Conservation (phyloP, 1,140 invertebrate genomes). For the Maconellicoccus hirsutus region DNA sequence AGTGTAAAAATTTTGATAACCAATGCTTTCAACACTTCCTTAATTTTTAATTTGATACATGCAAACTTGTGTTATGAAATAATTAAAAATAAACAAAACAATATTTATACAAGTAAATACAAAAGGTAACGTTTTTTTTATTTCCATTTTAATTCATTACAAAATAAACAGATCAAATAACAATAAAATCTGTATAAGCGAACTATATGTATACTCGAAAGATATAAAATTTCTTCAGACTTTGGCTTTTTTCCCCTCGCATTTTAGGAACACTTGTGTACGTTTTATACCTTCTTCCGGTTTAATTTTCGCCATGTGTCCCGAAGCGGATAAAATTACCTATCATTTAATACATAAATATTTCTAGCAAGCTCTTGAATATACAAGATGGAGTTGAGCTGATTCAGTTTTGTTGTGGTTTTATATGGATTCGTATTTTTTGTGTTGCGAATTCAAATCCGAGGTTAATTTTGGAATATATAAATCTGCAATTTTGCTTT, state of each 20-base stretch:
- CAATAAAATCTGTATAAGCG: conserved; percentile 9
- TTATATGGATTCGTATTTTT: too few relatives aligned
- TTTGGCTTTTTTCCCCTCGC: background rate
- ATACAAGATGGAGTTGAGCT: background rate
- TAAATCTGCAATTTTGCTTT: too few relatives aligned
- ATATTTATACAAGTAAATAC: background rate
- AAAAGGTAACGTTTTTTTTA: background rate
- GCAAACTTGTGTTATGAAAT: background rate
- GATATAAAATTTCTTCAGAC: background rate
- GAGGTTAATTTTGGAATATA: too few relatives aligned
- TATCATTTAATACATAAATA: background rate
- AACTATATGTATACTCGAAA: background rate
- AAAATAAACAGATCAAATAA: conserved; percentile 4
- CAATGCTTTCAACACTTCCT: too few relatives aligned
- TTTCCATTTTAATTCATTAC: background rate
- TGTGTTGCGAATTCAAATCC: too few relatives aligned
- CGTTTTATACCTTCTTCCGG: background rate
- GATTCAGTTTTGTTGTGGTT: background rate
- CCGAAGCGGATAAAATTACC: background rate
- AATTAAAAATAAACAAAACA: background rate
- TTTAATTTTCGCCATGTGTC: background rate
- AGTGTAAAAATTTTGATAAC: too few relatives aligned
- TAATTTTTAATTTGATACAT: too few relatives aligned
- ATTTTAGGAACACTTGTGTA: background rate
- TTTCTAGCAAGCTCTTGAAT: background rate